Conservation (phyloP, 1,140 invertebrate genomes). For the Vollenhovia emeryi region DNA sequence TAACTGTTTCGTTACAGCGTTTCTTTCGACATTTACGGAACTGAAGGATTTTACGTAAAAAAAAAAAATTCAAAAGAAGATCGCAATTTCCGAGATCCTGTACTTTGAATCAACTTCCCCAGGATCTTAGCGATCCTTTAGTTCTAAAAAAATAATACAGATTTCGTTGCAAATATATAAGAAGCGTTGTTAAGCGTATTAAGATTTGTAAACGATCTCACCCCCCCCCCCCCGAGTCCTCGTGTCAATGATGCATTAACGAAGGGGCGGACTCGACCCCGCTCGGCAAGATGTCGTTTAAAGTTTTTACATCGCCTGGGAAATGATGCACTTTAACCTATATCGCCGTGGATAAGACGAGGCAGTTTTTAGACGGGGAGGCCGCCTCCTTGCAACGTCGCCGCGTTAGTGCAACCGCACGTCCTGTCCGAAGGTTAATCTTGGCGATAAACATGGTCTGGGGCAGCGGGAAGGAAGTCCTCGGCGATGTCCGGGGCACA, state of each 20-base stretch:
- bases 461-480: not conserved
- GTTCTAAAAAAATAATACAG: not conserved
- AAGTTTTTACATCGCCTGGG: slow-evolving; percentile 4
- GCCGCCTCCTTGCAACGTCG: not conserved
- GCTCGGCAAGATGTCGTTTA: not conserved
- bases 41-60: not conserved
- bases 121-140: not conserved
- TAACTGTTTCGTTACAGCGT: not conserved
- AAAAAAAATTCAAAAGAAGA: not conserved
- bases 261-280: not conserved
- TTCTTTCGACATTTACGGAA: not conserved
- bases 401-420: not conserved
- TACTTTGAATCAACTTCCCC: not conserved
- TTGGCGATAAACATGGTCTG: slow-evolving; percentile 14
- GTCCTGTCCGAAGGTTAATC: slow-evolving; percentile 34
- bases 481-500: not conserved
- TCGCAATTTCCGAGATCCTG: not conserved
- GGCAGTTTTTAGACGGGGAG: slow-evolving; percentile 6
- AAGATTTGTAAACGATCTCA: not conserved
- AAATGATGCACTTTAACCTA: slow-evolving; percentile 53
- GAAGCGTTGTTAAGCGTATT: not conserved
- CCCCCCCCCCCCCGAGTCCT: not conserved
- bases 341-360: slow-evolving; percentile 16
- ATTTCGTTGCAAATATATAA: not conserved
- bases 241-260: not conserved